Evolutionary conservation across 1,140 invertebrate species (phyloP), one percentile per base, ranked within the genome.

Genomic region (Chrysoperla carnea): DNA sequence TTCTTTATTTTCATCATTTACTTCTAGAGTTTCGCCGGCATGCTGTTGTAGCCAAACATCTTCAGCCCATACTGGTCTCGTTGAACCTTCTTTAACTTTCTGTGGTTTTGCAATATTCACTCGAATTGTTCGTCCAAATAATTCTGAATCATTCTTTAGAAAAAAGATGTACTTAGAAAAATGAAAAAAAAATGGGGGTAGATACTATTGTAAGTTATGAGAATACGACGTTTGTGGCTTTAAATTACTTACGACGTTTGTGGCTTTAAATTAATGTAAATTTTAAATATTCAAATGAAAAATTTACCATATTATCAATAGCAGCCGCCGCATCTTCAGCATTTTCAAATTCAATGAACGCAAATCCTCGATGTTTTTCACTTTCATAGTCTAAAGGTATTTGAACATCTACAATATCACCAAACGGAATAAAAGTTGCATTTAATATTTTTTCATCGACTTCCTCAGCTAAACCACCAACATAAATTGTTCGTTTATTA

Each of bases 351-450:
- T 99, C 95, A 50, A 99, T 82, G 63, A 99, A 99, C 2, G 91
- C 91, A 70, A 98, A 98, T 36, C 93, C 93, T 60, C 92, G 72
- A 57, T 97, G 92, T 56, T 94, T 94, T 61, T 96, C 89, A 44
- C 82, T 89, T 64, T 97, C 91, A 73, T 97, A 99, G 69, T 99
- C 94, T 15, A 99, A 64, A 28, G 95, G 95, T 58, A 99, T 93
- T 66, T 97, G 90, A 23, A 99, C 82, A 62, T 98, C 93, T 29
- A 92, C 75, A 39, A 99, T 82, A 59, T 99, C 95, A 9, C 95
- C 95, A 66, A 99, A 99, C 11, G 94, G 91, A 51, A 97, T 89
- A 57, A 99, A 99, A 0, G 93, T 94, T 46, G 90, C 87, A 60
- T 91, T 84, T 4, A 99, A 65, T 45, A 94, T 76, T 66, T 97